Evolutionary conservation across 2,888 invertebrate genomes (phyloP), one percentile per base, ranked within the genome.

Genomic region (Nomada fabriciana): DNA sequence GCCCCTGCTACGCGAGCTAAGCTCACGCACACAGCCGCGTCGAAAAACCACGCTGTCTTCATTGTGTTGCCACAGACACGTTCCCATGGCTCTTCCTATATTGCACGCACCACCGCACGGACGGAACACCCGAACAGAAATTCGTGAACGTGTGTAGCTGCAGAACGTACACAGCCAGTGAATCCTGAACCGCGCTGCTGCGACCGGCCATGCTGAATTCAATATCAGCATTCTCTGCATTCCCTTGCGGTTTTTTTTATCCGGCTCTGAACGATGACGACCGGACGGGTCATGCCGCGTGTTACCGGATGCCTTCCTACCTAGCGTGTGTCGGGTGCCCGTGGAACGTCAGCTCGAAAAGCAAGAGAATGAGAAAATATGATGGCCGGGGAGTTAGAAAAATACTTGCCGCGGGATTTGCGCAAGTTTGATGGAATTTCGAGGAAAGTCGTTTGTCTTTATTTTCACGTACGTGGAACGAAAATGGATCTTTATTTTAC

Each of bases 171-270:
- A 36, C 76, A 79, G 75, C 68, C 79, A 43, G 52, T 67, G 83
- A 85, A 85, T 83, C 79, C 73, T 82, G 87, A 84, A 89, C 88
- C 89, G 87, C 85, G 83, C 86, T 82, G 85, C 79, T 82, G 88
- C 83, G 87, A 90, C 92, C 92, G 91, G 93, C 94, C 94, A 94
- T 94, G 92, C 92, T 94, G 94, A 94, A 94, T 94, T 94, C 93
- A 93, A 94, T 94, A 93, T 94, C 92, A 91, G 91, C 93, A 92
- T 92, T 91, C 91, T 82, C 86, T 57, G 90, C 90, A 92, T 93
- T 94, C 93, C 80, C 91, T 82, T 76, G 86, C 84, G 88, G 87
- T 83, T 52, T 23, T 61, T 47, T 63, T n/a, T 47, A 0, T 55
- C 83, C 85, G 84, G 83, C 87, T 88, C 89, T 81, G 88, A 89